Evolutionary conservation across 2,888 invertebrate genomes (phyloP).

Genomic region (Synanthedon formicaeformis): DNA sequence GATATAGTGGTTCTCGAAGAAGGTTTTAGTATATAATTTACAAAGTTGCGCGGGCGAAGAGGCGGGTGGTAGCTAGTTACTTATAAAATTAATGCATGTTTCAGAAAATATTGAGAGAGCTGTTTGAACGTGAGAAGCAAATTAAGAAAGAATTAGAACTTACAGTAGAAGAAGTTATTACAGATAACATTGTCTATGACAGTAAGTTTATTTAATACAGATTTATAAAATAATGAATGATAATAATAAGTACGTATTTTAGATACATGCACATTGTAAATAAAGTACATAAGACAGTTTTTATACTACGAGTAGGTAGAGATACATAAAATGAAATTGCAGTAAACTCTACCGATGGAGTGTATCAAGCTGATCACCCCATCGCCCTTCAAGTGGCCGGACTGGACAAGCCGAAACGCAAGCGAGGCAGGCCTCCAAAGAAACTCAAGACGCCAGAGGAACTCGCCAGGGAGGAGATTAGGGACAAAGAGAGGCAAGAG

Average conservation of each 20-base stretch:
- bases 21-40: too few species aligned
- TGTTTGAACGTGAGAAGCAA: slow-evolving; percentile 45
- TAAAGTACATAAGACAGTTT: too few species aligned
- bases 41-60: too few species aligned
- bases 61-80: neutral
- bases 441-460: slow-evolving; percentile 48
- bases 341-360: slow-evolving; percentile 73
- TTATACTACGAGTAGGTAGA: neutral
- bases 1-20: too few species aligned
- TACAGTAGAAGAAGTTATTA: slow-evolving; percentile 19
- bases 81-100: slow-evolving; percentile 12
- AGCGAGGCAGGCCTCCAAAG: slow-evolving; percentile 79
- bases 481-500: slow-evolving; percentile 18
- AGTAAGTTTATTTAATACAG: slow-evolving; percentile 25
- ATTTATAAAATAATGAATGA: too few species aligned
- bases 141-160: slow-evolving; percentile 35
- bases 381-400: slow-evolving; percentile 74
- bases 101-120: slow-evolving; percentile 52
- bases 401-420: slow-evolving; percentile 74
- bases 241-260: too few species aligned
- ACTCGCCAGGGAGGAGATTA: slow-evolving; percentile 25
- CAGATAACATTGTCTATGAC: slow-evolving; percentile 48
- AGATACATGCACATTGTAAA: neutral
- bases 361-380: slow-evolving; percentile 75
- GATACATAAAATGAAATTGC: slow-evolving; percentile 8